A percentile compares a stretch with the other conserved stretches of the same genome.
Evolutionary conservation across 2,888 invertebrate species (phyloP).

Genomic region (Sinelater perroti): DNA sequence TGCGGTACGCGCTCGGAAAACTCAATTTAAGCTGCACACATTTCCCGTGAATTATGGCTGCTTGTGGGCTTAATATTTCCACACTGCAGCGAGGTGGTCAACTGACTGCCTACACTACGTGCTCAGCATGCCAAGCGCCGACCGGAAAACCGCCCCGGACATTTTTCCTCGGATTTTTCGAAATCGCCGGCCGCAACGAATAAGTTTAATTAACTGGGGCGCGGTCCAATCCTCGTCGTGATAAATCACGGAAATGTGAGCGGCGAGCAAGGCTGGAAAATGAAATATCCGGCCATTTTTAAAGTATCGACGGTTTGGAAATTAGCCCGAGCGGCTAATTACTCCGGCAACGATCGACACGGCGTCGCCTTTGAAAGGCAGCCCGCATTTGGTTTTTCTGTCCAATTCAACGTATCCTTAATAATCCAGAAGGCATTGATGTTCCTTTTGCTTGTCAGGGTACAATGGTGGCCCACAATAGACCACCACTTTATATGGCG

Average conservation of each 20-base stretch:
- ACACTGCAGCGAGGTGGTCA: constrained; percentile 14
- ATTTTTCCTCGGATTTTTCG: background rate
- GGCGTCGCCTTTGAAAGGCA: too few relatives aligned
- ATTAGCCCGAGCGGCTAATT: constrained; percentile 13
- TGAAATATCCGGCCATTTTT: constrained; percentile 6
- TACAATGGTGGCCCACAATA: too few relatives aligned
- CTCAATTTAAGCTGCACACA: too few relatives aligned
- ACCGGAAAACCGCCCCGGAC: too few relatives aligned
- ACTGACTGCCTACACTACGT: constrained; percentile 10
- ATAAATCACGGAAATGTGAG: constrained; percentile 10
- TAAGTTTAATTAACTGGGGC: constrained; percentile 7
- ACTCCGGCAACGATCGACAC: too few relatives aligned
- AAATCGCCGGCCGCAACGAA: background rate
- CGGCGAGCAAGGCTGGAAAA: constrained; percentile 8
- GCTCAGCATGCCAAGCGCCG: background rate
- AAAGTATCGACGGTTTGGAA: constrained; percentile 9
- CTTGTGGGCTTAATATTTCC: constrained; percentile 8
- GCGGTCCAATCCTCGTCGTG: background rate
- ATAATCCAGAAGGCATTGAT: too few relatives aligned
- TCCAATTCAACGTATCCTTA: too few relatives aligned
- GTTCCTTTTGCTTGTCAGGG: too few relatives aligned
- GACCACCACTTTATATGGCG: too few relatives aligned
- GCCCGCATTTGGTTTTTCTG: too few relatives aligned
- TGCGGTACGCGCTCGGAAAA: too few relatives aligned
- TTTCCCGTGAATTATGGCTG: background rate